phyloP scores from a whole-genome alignment of 1,140 invertebrate genomes.

The Pomacea maculata region DNA sequence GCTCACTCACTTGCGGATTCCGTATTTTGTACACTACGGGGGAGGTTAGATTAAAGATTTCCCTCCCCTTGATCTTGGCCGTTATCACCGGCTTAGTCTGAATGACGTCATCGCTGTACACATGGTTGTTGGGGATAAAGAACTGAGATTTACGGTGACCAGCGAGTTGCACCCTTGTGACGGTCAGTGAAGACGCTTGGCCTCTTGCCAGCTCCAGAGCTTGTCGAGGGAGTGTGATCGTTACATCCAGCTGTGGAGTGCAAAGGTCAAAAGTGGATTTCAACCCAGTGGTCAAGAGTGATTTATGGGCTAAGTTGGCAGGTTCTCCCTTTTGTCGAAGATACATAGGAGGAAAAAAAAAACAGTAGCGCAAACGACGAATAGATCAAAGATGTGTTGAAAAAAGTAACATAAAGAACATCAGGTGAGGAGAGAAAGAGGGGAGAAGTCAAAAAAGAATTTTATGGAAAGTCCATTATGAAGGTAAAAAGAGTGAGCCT shows the following conservation, averaged over 20 bases:
- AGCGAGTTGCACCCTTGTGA: slow-evolving; percentile 40
- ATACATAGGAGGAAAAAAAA: too few species aligned
- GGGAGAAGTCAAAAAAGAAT: too few species aligned
- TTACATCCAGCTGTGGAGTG: not conserved
- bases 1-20: slow-evolving; percentile 48
- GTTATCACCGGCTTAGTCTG: slow-evolving; percentile 53
- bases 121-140: slow-evolving; percentile 38
- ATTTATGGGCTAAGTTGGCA: too few species aligned
- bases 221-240: slow-evolving; percentile 6
- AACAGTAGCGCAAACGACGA: too few species aligned
- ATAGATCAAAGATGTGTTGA: too few species aligned
- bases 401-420: too few species aligned
- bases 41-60: slow-evolving; percentile 59
- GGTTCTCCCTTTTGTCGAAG: too few species aligned
- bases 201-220: not conserved
- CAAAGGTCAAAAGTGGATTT: not conserved
- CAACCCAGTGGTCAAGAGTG: too few species aligned
- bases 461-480: too few species aligned
- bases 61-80: slow-evolving; percentile 51
- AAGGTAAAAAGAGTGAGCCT: too few species aligned
- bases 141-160: slow-evolving; percentile 47
- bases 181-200: not conserved
- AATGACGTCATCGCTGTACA: slow-evolving; percentile 37
- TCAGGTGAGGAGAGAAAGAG: too few species aligned
- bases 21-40: slow-evolving; percentile 60